Percentiles rank a stretch among this genome's conserved stretches.
Evolutionary conservation across 1,140 invertebrate genomes (phyloP).

Genomic region (Dolichoris vasculosae): DNA sequence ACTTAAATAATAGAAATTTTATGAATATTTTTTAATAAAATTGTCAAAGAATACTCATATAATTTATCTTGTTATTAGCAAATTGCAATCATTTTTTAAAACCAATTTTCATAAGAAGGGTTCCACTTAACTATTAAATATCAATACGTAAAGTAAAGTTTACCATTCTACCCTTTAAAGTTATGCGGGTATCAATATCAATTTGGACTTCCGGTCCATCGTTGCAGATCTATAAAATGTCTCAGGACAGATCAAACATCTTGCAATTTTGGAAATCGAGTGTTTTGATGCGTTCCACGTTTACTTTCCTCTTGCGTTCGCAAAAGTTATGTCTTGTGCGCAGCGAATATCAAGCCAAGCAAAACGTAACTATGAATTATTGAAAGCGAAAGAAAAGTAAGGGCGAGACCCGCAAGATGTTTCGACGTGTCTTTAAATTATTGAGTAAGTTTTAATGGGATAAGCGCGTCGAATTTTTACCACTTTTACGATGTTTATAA

Average conservation of each 20-base stretch:
- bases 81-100: background rate
- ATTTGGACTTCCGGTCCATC: conserved; percentile 15
- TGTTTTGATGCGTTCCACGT: conserved; percentile 26
- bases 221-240: conserved; percentile 21
- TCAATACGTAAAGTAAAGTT: background rate
- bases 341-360: conserved; percentile 1
- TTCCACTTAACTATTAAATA: background rate
- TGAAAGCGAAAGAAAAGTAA: background rate
- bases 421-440: conserved; percentile 13
- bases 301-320: background rate
- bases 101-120: background rate
- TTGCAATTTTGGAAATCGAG: conserved; percentile 6
- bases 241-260: conserved; percentile 22
- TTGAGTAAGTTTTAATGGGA: conserved; percentile 25
- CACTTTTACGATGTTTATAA: conserved; percentile 30
- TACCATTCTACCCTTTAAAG: background rate
- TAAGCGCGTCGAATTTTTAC: background rate
- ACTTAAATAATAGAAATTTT: no score
- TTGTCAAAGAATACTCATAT: background rate
- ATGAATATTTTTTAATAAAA: no score
- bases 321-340: conserved; percentile 22
- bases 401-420: background rate
- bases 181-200: conserved; percentile 1
- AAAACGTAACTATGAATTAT: conserved; percentile 39
- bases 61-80: background rate